These are phyloP conservation scores for Desmodus rotundus DNA, from an alignment of 2,113 vertebrate species.

Conservation along the genomic window DNA sequence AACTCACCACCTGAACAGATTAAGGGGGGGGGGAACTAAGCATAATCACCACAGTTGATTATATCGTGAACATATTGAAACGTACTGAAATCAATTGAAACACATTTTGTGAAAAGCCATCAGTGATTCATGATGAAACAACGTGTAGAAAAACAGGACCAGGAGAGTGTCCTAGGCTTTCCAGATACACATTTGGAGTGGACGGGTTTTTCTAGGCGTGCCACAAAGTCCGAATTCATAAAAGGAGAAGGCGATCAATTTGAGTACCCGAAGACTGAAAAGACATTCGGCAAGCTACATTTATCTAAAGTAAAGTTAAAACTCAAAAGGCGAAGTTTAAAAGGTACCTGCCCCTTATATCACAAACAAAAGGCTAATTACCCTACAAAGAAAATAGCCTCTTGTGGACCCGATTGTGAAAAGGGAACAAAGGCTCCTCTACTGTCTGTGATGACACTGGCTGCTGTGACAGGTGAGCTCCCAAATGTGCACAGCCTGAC, in stretches of 20 bases:
- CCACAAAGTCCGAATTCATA: neutral
- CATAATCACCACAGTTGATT: neutral
- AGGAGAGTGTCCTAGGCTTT: neutral
- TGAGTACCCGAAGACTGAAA: neutral
- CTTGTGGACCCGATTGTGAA: neutral
- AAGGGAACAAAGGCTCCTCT: neutral
- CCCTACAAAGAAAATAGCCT: neutral
- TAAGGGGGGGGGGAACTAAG: neutral
- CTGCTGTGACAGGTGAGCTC: neutral
- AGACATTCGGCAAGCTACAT: neutral
- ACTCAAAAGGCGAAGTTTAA: neutral
- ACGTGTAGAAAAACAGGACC: neutral
- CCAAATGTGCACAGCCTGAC: neutral
- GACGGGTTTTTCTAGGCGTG: neutral
- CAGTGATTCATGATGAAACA: neutral
- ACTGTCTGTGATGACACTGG: neutral
- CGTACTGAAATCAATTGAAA: neutral
- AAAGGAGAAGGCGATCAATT: neutral
- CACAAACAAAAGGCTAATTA: neutral
- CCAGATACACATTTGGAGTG: neutral
- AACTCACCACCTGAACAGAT: neutral
- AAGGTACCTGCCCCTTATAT: neutral
- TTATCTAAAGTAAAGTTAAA: neutral
- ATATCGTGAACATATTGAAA: no score
- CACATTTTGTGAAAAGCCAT: neutral